Evolutionary conservation across 1,140 invertebrate genomes (phyloP), one percentile per base, ranked within the genome.

Genomic region (Drosophila tani): DNA sequence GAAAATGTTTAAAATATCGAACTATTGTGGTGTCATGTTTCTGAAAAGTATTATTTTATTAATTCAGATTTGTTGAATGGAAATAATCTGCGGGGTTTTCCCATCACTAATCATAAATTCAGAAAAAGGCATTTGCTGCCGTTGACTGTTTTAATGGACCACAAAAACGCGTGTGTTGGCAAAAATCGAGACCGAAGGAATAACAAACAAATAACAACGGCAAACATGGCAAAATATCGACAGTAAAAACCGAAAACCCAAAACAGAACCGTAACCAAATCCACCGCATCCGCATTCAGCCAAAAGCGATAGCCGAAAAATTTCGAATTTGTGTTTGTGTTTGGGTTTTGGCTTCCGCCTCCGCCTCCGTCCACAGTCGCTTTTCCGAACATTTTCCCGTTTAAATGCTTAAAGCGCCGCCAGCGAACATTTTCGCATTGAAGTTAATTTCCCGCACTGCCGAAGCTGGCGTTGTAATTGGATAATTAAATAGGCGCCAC

Each of bases 401-500:
- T 17, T 38, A 74, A 74, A 60, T 62, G 46, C 49, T 78, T 62
- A 78, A 83, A 84, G 60, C 55, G 70, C 64, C 45, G 45, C 41
- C 75, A 55, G 55, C 29, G 67, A 69, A 79, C 66, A 73, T 81
- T 84, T 84, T 69, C 46, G 50, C 67, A 64, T 88, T 82, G 46
- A 63, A 75, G 57, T 79, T 65, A 71, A 73, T 90, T 88, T 85
- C 53, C 66, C 77, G 67, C 75, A 68, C 45, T 68, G 43, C 51
- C 21, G 29, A 35, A 76, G 50, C 46, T 51, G 69, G 35, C 38
- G 35, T 51, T 63, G 67, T 87, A 87, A 87, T 87, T 87, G 84
- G 83, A 87, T 87, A 88, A 87, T 87, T 87, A 82, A 87, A 87
- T 87, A 77, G 83, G 71, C 83, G 76, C 67, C 58, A 57, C 60